phyloP scores from a whole-genome alignment of 2,797 vertebrate species.

The Discoglossus pictus region DNA sequence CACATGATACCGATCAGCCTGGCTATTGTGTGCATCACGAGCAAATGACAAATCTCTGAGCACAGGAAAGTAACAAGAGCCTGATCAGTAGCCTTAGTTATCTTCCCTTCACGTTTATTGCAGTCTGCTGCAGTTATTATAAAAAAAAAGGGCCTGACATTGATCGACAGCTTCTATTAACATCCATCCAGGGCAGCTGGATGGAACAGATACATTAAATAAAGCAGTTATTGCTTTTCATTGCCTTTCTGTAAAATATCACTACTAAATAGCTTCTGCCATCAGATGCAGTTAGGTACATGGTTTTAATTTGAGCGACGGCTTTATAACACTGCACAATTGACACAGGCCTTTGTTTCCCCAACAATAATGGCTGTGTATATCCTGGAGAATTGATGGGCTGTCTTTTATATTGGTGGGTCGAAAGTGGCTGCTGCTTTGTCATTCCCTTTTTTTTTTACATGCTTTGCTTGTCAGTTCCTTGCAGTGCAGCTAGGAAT shows the following conservation, averaged over 20 bases:
- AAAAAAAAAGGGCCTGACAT: conserved; percentile 78
- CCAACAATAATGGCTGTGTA: conserved; percentile 86
- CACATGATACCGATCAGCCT: conserved; percentile 63
- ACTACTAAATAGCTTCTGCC: conserved; percentile 90
- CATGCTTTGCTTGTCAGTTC: conserved; percentile 80
- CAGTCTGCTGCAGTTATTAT: conserved; percentile 85
- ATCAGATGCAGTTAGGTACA: conserved; percentile 92
- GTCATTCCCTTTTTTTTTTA: conserved; percentile 77
- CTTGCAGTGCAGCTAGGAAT: conserved; percentile 74
- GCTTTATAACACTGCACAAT: conserved; percentile 83
- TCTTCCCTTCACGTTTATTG: conserved; percentile 92
- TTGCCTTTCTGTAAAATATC: conserved; percentile 92
- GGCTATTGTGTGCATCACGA: conserved; percentile 77
- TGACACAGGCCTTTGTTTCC: conserved; percentile 90
- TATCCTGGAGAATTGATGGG: conserved; percentile 92
- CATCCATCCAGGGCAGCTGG: conserved; percentile 86
- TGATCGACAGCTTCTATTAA: conserved; percentile 99
- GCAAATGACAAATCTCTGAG: conserved; percentile 83
- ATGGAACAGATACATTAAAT: conserved; percentile 96
- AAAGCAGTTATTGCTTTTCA: conserved; percentile 97
- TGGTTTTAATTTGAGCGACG: conserved; percentile 98
- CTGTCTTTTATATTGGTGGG: conserved; percentile 71
- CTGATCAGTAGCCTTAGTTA: conserved; percentile 82
- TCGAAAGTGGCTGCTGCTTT: conserved; percentile 69
- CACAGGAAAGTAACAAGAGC: conserved; percentile 83